Evolutionary conservation across 2,113 vertebrate genomes (phyloP).

Genomic region (Uria aalge): DNA sequence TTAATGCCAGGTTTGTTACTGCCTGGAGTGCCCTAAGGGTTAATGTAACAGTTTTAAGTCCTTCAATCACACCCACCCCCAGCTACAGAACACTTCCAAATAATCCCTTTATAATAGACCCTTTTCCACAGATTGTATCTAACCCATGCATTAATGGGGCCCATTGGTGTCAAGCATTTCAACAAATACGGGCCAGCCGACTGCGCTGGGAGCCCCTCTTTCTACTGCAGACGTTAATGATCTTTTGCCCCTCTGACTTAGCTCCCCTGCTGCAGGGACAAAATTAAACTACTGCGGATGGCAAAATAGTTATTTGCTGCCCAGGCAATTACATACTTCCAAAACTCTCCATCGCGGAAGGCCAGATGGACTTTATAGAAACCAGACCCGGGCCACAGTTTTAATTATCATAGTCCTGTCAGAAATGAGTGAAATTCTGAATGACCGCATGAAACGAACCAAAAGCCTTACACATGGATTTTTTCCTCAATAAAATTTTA

Average conservation of each 20-base stretch:
- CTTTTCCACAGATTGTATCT: conserved; percentile 65
- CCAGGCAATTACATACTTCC: conserved; percentile 55
- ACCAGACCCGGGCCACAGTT: conserved; percentile 64
- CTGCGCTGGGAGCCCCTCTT: conserved; percentile 2
- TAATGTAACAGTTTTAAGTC: conserved; percentile 47
- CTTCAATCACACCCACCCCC: conserved; percentile 55
- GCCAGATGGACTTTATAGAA: conserved; percentile 68
- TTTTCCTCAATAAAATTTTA: conserved; percentile 67
- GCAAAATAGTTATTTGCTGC: conserved; percentile 53
- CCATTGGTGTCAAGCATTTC: conserved; percentile 51
- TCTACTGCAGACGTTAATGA: conserved; percentile 38
- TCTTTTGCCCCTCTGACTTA: conserved; percentile 55
- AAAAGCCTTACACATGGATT: conserved; percentile 40
- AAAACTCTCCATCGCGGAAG: background rate
- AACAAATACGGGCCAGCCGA: conserved; percentile 13
- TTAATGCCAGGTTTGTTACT: conserved; percentile 44
- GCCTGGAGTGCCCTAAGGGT: conserved; percentile 27
- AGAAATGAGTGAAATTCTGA: conserved; percentile 65
- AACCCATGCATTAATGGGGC: conserved; percentile 48
- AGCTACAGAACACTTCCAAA: conserved; percentile 58
- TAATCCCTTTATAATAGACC: conserved; percentile 51
- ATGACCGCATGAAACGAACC: conserved; percentile 58
- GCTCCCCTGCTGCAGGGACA: conserved; percentile 58
- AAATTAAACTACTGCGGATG: conserved; percentile 57
- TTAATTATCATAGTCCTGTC: conserved; percentile 66